Evolutionary conservation across 2,888 invertebrate species (phyloP), one percentile per base, ranked within the genome.

Genomic region (Oscheius sp.): DNA sequence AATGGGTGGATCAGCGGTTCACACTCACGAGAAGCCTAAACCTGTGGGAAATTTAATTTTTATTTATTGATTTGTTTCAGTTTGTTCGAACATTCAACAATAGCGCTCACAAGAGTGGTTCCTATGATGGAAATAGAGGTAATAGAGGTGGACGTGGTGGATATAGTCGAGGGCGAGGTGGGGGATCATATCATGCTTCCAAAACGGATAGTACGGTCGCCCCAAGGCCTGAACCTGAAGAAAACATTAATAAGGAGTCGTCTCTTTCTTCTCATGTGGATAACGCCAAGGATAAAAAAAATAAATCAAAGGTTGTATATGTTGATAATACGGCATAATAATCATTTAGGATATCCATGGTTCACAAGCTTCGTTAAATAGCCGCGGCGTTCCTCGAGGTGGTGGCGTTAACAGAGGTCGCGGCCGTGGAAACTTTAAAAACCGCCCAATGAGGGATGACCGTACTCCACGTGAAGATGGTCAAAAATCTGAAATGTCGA

Each of bases 271-370:
- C 21, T 25, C 18, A 2, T 3, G 25, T 5, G 18, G 49, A 16
- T 49, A 49, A 16, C 35, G 9, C 3, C 9, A 35, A 35, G 3
- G 5, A 35, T 13, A 49, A 49, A 13, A 18, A 49, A 49, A 49
- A 16, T 49, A 16, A 18, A 13, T 5, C 49, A 23, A 55, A 55
- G 55, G 55, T 55, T 23, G 21, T 9, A 3, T 3, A 7, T 7
- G 13, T 5, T 5, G 35, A 29, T n/a, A n/a, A 7, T 29, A 21
- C 18, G n/a, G n/a, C 9, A 18, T 43, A 43, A n/a, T 12, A 3
- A 41, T 13, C 7, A 35, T 71, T 41, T 12, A 71, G 71, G 71
- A 71, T n/a, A 25, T 45, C 12, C 61, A 71, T 29, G 63, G 71
- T 16, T 71, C 71, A 16, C 71, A 71, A 16, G 53, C 61, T 18